Conservation (phyloP, 2,797 vertebrate species). For the Acanthurus tractus region DNA sequence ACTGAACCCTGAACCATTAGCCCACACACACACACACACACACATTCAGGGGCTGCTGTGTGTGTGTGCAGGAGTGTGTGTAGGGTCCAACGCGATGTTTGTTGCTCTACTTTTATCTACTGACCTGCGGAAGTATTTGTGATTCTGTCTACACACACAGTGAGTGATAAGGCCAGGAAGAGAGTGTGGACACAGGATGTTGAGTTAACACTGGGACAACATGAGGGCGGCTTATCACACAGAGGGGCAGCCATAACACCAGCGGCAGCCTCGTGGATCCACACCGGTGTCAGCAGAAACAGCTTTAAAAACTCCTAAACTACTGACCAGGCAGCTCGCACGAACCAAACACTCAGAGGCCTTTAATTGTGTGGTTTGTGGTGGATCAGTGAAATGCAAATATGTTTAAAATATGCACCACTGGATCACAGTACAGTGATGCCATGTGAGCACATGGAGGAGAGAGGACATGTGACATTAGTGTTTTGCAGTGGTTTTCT, state of each 20-base stretch:
- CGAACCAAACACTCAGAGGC: too few relatives aligned
- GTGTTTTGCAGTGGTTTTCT: too few relatives aligned
- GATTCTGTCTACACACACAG: conserved; percentile 75
- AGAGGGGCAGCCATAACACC: conserved; percentile 44
- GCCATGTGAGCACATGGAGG: too few relatives aligned
- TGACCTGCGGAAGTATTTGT: conserved; percentile 83
- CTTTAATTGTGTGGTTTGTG: too few relatives aligned
- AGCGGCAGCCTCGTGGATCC: conserved; percentile 28
- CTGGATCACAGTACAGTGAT: too few relatives aligned
- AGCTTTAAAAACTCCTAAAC: neutral
- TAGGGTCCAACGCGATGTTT: neutral
- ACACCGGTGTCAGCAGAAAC: conserved; percentile 34
- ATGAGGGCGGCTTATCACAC: conserved; percentile 65
- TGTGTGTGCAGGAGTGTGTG: conserved; percentile 15
- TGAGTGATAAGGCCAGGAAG: conserved; percentile 73
- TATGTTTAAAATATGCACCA: too few relatives aligned
- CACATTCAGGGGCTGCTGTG: conserved; percentile 1
- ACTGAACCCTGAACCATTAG: conserved; percentile 68
- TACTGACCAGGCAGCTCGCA: too few relatives aligned
- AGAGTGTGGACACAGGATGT: conserved; percentile 77
- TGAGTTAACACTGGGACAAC: conserved; percentile 71
- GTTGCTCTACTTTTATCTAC: conserved; percentile 70
- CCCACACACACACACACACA: conserved; percentile 27
- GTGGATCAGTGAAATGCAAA: too few relatives aligned
- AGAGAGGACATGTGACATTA: too few relatives aligned